Conservation (phyloP, 2,113 vertebrate species). For the Paratilapia polleni region DNA sequence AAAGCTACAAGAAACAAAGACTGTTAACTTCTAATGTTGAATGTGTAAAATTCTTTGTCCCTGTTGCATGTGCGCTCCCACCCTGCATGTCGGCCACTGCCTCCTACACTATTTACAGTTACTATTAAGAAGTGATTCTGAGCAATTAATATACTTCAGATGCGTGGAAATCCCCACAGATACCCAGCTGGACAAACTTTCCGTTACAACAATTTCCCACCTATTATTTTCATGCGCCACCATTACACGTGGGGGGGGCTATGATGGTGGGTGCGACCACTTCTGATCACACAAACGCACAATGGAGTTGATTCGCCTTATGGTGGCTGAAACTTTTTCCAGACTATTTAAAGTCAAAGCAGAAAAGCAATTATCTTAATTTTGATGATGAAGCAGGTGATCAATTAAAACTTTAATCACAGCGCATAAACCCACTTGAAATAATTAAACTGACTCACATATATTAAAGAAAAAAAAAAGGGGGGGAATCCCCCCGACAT, state of each 20-base stretch:
- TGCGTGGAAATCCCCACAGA: no score
- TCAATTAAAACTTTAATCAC: neutral
- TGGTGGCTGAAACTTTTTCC: neutral
- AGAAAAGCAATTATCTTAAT: accelerated
- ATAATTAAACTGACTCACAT: neutral
- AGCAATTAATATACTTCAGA: neutral
- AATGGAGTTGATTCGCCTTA: neutral
- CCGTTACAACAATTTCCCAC: neutral
- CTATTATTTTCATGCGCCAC: neutral
- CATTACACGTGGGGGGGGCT: neutral
- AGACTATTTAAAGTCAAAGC: neutral
- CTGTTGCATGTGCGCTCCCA: neutral
- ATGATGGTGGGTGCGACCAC: neutral
- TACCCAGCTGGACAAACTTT: neutral
- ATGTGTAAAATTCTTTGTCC: neutral
- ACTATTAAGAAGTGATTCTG: neutral
- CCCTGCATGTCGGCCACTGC: neutral
- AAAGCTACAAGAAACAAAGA: neutral
- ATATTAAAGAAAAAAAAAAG: neutral
- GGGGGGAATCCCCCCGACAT: neutral
- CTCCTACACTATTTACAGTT: neutral
- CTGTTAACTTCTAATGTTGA: neutral
- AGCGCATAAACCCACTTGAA: neutral
- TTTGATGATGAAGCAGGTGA: neutral
- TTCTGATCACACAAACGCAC: neutral